phyloP scores from a whole-genome alignment of 2,113 vertebrate genomes.

The Xiphophorus couchianus region DNA sequence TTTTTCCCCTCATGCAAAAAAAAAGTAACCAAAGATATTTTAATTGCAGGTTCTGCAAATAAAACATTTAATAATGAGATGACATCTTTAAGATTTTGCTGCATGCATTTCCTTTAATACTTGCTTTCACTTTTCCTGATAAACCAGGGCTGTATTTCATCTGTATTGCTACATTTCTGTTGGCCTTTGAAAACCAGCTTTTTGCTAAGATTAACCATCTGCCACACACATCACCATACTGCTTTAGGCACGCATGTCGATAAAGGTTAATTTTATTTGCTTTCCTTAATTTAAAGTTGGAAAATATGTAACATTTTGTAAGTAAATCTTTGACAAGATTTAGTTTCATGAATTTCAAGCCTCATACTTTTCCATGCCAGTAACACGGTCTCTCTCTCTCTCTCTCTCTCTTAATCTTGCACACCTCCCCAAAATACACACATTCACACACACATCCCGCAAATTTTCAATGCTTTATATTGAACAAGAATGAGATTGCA shows the following conservation, averaged over 20 bases:
- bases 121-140: slow-evolving; percentile 24
- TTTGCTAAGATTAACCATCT: slow-evolving; percentile 43
- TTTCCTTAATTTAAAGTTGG: not conserved
- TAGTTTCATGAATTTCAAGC: not conserved
- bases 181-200: slow-evolving; percentile 59
- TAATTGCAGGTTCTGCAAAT: slow-evolving; percentile 33
- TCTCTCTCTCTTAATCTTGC: not conserved
- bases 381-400: not conserved
- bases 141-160: slow-evolving; percentile 48
- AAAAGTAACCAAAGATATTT: slow-evolving; percentile 4
- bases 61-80: slow-evolving; percentile 53
- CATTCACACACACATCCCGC: not conserved
- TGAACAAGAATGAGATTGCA: not conserved
- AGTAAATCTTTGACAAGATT: slow-evolving; percentile 6
- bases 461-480: not conserved
- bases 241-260: slow-evolving; percentile 2
- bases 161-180: slow-evolving; percentile 44
- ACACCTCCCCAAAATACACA: not conserved
- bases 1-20: not conserved
- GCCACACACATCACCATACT: slow-evolving; percentile 43
- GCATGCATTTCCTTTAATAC: slow-evolving; percentile 46
- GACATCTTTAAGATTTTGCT: slow-evolving; percentile 28
- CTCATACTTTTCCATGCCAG: not conserved
- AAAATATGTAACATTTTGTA: not conserved
- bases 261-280: not conserved